A percentile compares a stretch with the other conserved stretches of the same genome.
Conservation (phyloP, 2,888 invertebrate species). For the Odontomyia ornata region DNA sequence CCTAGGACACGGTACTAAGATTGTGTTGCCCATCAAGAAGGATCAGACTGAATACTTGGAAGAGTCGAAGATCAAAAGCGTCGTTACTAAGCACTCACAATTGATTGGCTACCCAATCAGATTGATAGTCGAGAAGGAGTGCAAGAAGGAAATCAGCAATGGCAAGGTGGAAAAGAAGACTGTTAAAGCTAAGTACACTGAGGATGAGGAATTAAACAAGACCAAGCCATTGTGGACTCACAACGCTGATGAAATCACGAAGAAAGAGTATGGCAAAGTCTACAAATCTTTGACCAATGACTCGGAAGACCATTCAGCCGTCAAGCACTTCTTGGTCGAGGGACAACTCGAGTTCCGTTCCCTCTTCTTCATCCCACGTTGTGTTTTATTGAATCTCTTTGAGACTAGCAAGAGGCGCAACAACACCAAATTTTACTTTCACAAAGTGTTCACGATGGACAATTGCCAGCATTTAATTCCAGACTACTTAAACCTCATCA, state of each 20-base stretch:
- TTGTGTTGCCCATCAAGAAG: slow-evolving; percentile 93
- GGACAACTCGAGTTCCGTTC: slow-evolving; percentile 95
- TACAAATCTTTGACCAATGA: slow-evolving; percentile 97
- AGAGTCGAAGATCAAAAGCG: slow-evolving; percentile 93
- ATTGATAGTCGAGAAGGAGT: slow-evolving; percentile 93
- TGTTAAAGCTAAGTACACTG: slow-evolving; percentile 96
- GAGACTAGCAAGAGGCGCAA: slow-evolving; percentile 99
- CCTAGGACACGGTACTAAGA: slow-evolving; percentile 93
- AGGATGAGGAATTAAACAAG: slow-evolving; percentile 98
- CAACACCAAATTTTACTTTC: slow-evolving; percentile 97
- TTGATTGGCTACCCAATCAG: slow-evolving; percentile 99
- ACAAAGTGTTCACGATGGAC: slow-evolving; percentile 99
- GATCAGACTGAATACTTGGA: slow-evolving; percentile 95
- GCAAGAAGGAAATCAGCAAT: slow-evolving; percentile 94
- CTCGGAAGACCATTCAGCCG: slow-evolving; percentile 97
- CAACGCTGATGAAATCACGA: slow-evolving; percentile 94
- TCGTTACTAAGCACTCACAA: slow-evolving; percentile 98
- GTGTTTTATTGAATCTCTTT: slow-evolving; percentile 97
- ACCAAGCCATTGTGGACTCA: slow-evolving; percentile 98
- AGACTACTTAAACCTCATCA: slow-evolving; percentile 94
- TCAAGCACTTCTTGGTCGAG: slow-evolving; percentile 94
- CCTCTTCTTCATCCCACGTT: slow-evolving; percentile 88
- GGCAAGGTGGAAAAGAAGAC: slow-evolving; percentile 96
- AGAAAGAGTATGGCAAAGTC: slow-evolving; percentile 97
- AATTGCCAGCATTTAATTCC: slow-evolving; percentile 99